Conservation (phyloP, 92 coral and sea anemone genomes). For the Chrysogorgia sp. region DNA sequence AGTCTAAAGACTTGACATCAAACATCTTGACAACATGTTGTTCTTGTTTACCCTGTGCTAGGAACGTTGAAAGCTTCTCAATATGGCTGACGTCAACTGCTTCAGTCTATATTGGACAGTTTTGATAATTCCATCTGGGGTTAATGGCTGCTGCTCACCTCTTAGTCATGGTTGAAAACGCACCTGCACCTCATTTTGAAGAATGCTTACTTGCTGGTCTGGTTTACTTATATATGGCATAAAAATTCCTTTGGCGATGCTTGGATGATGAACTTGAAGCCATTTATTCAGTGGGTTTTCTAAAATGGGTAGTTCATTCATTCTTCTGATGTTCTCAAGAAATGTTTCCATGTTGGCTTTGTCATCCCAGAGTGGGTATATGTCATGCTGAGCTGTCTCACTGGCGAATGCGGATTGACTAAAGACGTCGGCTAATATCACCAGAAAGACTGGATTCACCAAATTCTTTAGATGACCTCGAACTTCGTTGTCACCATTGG, state of each 20-base stretch:
- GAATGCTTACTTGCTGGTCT: slow-evolving; percentile 16
- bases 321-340: slow-evolving; percentile 11
- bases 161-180: slow-evolving; percentile 20
- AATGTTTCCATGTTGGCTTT: slow-evolving; percentile 6
- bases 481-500: slow-evolving; percentile 17
- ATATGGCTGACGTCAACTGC: slow-evolving; percentile 20
- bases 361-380: slow-evolving; percentile 27
- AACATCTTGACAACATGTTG: slow-evolving; percentile 30
- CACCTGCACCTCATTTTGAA: slow-evolving; percentile 13
- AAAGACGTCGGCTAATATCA: slow-evolving; percentile 28
- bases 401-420: slow-evolving; percentile 24
- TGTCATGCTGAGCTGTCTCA: slow-evolving; percentile 13
- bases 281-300: slow-evolving; percentile 21
- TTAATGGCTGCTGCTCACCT: background rate
- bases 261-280: slow-evolving; percentile 12
- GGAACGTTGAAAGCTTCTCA: background rate
- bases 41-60: slow-evolving; percentile 17
- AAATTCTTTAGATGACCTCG: slow-evolving; percentile 23
- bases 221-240: background rate
- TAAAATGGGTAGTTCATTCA: slow-evolving; percentile 17
- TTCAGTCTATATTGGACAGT: slow-evolving; percentile 16
- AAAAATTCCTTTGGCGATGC: background rate
- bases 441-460: slow-evolving; percentile 6
- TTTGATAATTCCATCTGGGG: slow-evolving; percentile 15
- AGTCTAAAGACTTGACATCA: slow-evolving; percentile 23